These are phyloP conservation scores for Sarcophilus harrisii DNA, from an alignment of 2,797 vertebrate species.

Conservation along the genomic window DNA sequence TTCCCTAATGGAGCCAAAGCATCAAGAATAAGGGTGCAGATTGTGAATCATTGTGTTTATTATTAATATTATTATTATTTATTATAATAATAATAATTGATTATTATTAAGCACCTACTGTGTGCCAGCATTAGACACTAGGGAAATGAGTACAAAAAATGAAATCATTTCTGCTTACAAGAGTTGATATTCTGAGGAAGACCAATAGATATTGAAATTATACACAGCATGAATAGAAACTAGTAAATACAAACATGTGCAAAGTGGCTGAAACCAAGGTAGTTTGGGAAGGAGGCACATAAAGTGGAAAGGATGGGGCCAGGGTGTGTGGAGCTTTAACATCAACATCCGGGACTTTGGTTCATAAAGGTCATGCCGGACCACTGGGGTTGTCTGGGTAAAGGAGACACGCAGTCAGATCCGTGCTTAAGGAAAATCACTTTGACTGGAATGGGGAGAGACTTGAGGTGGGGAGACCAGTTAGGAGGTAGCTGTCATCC, in stretches of 20 bases:
- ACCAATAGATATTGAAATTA: not conserved
- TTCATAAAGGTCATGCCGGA: slow-evolving; percentile 8
- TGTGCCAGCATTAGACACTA: not conserved
- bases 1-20: not conserved
- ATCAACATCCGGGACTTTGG: not conserved
- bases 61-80: too few species aligned
- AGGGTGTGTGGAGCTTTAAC: not conserved
- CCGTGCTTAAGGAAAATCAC: slow-evolving; percentile 9
- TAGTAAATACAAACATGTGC: slow-evolving; percentile 23
- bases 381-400: not conserved
- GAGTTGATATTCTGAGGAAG: not conserved
- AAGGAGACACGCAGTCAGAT: slow-evolving; percentile 11
- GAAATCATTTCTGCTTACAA: not conserved
- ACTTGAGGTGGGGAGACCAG: not conserved
- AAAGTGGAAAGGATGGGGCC: not conserved
- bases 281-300: not conserved
- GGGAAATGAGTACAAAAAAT: slow-evolving; percentile 28
- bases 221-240: not conserved
- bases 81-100: too few species aligned
- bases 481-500: not conserved
- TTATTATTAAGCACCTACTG: not conserved
- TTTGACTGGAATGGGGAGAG: not conserved
- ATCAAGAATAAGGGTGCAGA: not conserved
- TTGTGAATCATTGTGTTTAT: not conserved
- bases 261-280: slow-evolving; percentile 9